Base-by-base conservation (phyloP, 1,140 invertebrate species). In the Stegodyphus dumicola region DNA sequence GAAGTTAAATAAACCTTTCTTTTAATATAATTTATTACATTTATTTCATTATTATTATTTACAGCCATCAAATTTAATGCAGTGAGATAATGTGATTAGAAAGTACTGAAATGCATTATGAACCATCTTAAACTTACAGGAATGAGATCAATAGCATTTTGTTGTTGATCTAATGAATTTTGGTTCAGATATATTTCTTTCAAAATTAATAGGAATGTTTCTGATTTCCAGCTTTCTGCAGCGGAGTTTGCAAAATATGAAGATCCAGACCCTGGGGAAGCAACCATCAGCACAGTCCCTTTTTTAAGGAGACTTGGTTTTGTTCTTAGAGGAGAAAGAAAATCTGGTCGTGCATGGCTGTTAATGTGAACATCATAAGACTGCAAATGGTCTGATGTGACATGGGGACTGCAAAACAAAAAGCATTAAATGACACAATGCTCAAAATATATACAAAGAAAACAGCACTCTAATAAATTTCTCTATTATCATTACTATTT, bases 181-280 rank as follows among this genome's bases (percentile, higher is more conserved):
- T 92, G 94, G 90, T 94, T 94, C 87, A 97, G 91, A 95, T 96
- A 97, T 88, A 96, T 93, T 89, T 97, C 95, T 67, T 95, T 93
- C 88, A 96, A 95, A 80, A 96, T 93, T 90, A 95, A 94, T 64
- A 96, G 90, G 52, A 96, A 93, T 2, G 94, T 94, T 90, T 96
- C 95, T 18, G 95, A 95, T 74, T 95, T 91, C 95, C 95, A 96
- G 33, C 94, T 93, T 90, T 95, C 88, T 33, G 93, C 65, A 18
- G 64, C 64, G 64, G 67, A 80, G 3, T 18, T 60, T 5, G 64
- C 53, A 60, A 73, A 65, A 76, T 54, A 56, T 6, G 81, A 56
- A 17, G 73, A 56, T 10, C 70, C 56, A 13, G 73, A 76, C 56
- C 65, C 49, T 5, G 64, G 53, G 6, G 81, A 77, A 17, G 81